A percentile compares a stretch with the other conserved stretches of the same genome.
These are phyloP conservation scores for Euplexia lucipara DNA, from an alignment of 2,888 invertebrate genomes.

Conservation along the genomic window DNA sequence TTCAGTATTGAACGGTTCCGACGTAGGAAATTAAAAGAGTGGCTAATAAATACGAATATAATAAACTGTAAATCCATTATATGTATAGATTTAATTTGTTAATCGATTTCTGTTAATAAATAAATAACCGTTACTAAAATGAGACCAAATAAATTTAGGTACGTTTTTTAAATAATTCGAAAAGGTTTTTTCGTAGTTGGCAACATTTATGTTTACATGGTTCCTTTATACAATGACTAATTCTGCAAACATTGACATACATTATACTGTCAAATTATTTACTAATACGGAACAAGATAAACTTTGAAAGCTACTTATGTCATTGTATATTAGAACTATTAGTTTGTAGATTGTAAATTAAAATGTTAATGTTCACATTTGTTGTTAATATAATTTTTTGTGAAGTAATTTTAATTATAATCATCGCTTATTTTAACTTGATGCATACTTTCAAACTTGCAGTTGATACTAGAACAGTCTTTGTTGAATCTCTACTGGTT, in stretches of 20 bases:
- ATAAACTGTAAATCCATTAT: constrained; percentile 55
- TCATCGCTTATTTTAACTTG: constrained; percentile 55
- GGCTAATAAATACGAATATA: constrained; percentile 24
- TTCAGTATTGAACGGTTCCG: constrained; percentile 23
- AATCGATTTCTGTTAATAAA: constrained; percentile 77
- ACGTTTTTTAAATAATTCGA: constrained; percentile 76
- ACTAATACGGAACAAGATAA: neutral
- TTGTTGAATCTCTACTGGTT: constrained; percentile 17
- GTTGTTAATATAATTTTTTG: constrained; percentile 77
- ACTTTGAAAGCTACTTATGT: constrained; percentile 13
- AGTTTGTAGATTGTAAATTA: constrained; percentile 88
- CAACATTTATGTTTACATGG: constrained; percentile 78
- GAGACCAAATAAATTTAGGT: constrained; percentile 91
- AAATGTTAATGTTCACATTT: constrained; percentile 83
- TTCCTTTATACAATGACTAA: constrained; percentile 32
- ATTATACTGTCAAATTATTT: neutral
- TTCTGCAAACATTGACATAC: neutral
- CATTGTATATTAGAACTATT: constrained; percentile 43
- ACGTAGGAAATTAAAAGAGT: constrained; percentile 10
- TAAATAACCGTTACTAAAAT: constrained; percentile 87
- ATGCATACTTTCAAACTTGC: constrained; percentile 48
- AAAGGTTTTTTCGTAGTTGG: constrained; percentile 79
- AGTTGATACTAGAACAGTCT: constrained; percentile 32
- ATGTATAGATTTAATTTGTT: constrained; percentile 67
- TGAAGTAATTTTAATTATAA: constrained; percentile 60